phyloP scores from a whole-genome alignment of 2,113 vertebrate genomes.

The Regulus satrapa region DNA sequence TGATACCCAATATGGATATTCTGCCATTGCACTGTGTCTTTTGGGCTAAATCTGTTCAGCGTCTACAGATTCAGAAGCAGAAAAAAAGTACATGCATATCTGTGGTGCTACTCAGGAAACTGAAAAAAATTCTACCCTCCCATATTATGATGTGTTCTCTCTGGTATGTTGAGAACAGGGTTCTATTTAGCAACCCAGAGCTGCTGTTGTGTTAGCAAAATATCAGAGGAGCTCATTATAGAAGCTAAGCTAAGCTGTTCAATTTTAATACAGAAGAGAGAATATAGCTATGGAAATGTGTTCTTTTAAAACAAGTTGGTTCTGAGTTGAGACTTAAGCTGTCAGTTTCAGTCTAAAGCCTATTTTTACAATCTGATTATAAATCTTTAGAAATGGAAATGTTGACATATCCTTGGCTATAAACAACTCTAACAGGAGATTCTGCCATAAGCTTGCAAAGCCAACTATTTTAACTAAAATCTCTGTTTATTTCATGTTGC shows the following conservation, averaged over 20 bases:
- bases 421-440: neutral
- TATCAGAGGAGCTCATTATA: neutral
- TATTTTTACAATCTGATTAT: neutral
- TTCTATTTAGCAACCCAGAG: neutral
- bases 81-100: neutral
- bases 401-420: neutral
- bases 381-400: constrained; percentile 15
- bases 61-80: neutral
- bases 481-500: neutral
- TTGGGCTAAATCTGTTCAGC: neutral
- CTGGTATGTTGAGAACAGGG: neutral
- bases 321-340: neutral
- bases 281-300: neutral
- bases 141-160: neutral
- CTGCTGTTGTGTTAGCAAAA: neutral
- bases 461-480: neutral
- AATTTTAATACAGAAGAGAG: neutral
- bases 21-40: neutral
- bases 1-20: neutral
- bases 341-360: neutral
- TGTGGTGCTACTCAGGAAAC: neutral
- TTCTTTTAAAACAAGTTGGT: neutral
- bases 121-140: neutral
- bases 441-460: neutral
- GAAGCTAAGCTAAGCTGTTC: neutral